Percentiles rank a stretch among this genome's conserved stretches.
These are phyloP conservation scores for Balanococcus diminutus DNA, from an alignment of 2,888 invertebrate species.

Conservation along the genomic window DNA sequence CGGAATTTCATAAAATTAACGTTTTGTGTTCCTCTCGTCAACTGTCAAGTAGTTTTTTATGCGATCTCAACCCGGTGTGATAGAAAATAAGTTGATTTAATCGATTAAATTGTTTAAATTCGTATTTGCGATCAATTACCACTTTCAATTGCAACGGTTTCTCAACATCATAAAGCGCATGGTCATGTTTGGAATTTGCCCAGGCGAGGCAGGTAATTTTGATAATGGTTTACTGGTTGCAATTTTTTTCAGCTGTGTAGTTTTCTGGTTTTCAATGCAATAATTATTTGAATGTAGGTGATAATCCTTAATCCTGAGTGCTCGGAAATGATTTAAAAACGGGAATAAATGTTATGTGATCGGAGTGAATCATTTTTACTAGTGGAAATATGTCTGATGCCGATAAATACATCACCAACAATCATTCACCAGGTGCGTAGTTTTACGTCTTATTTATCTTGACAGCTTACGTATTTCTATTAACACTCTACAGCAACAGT, in stretches of 20 bases:
- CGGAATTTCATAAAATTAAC: background rate
- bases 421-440: background rate
- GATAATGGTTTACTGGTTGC: constrained; percentile 37
- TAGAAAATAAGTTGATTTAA: background rate
- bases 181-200: constrained; percentile 19
- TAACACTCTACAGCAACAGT: constrained; percentile 1
- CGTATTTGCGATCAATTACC: background rate
- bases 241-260: constrained; percentile 33
- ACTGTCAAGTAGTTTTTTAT: too few species aligned
- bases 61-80: background rate
- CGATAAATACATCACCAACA: background rate
- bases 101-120: background rate
- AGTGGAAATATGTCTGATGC: constrained; percentile 36
- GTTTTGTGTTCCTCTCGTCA: too few species aligned
- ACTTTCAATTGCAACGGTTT: background rate
- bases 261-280: constrained; percentile 2
- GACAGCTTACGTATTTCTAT: constrained; percentile 15
- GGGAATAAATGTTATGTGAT: constrained; percentile 49
- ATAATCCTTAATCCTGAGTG: constrained; percentile 23
- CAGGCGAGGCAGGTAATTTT: constrained; percentile 32
- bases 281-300: constrained; percentile 40
- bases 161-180: constrained; percentile 14
- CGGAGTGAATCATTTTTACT: background rate
- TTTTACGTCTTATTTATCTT: background rate
- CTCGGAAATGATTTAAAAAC: constrained; percentile 24